Evolutionary conservation across 1,140 invertebrate genomes (phyloP).

Genomic region (Bombus picipes): DNA sequence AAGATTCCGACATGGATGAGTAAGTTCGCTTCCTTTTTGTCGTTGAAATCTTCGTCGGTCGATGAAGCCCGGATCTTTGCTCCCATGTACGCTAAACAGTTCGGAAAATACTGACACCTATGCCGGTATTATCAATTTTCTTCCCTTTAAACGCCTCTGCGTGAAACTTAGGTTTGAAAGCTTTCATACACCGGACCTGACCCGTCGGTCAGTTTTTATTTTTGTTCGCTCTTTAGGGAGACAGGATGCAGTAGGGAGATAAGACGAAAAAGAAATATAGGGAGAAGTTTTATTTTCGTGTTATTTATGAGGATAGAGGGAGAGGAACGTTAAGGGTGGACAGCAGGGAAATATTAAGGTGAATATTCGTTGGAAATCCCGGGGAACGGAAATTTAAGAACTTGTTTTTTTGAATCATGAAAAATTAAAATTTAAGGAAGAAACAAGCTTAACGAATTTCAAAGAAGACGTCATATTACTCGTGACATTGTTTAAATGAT

Average conservation of each 20-base stretch:
- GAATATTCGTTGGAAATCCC: neutral
- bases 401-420: too few relatives aligned
- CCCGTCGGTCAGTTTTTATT: neutral
- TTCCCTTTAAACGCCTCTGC: neutral
- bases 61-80: neutral
- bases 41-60: neutral
- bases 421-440: too few relatives aligned
- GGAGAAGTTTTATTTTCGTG: neutral
- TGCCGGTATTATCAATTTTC: too few relatives aligned
- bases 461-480: too few relatives aligned
- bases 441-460: too few relatives aligned
- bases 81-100: neutral
- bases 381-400: too few relatives aligned
- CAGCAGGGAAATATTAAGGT: too few relatives aligned
- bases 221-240: neutral
- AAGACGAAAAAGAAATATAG: neutral
- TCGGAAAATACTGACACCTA: neutral
- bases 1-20: conserved; percentile 90
- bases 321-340: neutral
- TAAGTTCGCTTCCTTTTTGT: conserved; percentile 81
- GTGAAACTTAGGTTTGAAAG: neutral
- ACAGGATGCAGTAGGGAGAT: neutral
- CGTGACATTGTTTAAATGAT: too few relatives aligned
- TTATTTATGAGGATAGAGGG: neutral
- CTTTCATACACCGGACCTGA: too few relatives aligned